Percentiles rank a stretch among this genome's conserved stretches.
Conservation (phyloP, 2,797 vertebrate genomes). For the Antennarius maculatus region DNA sequence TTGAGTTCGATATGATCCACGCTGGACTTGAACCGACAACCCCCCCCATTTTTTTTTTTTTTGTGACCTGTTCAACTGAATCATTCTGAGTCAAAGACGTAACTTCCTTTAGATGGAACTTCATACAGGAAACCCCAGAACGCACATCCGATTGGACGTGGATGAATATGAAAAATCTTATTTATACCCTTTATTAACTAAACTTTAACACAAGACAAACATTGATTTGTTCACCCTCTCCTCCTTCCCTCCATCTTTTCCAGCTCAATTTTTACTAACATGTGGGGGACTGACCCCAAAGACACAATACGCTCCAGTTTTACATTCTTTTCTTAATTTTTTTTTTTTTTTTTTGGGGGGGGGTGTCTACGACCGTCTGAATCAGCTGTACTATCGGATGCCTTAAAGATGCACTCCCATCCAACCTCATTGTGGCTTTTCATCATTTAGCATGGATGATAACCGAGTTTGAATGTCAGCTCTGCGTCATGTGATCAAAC, state of each 20-base stretch:
- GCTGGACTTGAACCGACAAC: too few species aligned
- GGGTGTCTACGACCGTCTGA: conserved; percentile 3
- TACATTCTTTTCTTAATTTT: not conserved
- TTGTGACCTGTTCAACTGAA: too few species aligned
- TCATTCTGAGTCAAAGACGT: too few species aligned
- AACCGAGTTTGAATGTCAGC: conserved; percentile 44
- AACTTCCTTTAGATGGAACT: too few species aligned
- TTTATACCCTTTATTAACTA: too few species aligned
- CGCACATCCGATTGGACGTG: too few species aligned
- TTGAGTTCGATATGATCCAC: too few species aligned
- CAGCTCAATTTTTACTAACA: not conserved
- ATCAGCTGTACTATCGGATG: conserved; percentile 27
- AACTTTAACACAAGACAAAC: conserved; percentile 22
- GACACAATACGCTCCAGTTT: conserved; percentile 16
- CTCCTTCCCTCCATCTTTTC: conserved; percentile 11
- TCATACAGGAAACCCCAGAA: too few species aligned
- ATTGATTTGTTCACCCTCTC: conserved; percentile 50
- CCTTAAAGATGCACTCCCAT: conserved; percentile 43
- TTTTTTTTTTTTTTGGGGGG: not conserved
- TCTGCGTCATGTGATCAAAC: conserved; percentile 35
- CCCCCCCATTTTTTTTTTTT: too few species aligned
- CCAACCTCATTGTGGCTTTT: conserved; percentile 4
- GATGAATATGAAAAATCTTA: too few species aligned
- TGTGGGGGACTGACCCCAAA: conserved; percentile 20
- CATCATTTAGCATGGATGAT: conserved; percentile 13